Conservation (phyloP, 2,888 invertebrate genomes). For the Amblyjoppa proteus region DNA sequence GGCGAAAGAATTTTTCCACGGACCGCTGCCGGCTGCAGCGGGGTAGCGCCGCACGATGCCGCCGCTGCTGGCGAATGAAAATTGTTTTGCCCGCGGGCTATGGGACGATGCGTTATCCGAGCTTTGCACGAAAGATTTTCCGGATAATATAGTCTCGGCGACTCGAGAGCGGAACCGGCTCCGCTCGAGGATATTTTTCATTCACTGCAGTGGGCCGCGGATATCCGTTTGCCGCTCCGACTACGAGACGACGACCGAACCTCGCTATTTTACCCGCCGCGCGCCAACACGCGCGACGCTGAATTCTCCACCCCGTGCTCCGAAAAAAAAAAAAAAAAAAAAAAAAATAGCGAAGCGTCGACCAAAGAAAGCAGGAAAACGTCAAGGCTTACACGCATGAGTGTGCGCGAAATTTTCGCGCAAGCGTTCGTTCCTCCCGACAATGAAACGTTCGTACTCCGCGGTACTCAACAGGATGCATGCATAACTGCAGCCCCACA, state of each 20-base stretch:
- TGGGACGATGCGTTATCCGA: constrained; percentile 63
- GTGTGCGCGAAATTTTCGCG: not conserved
- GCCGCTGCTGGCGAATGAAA: constrained; percentile 54
- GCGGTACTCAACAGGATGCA: not conserved
- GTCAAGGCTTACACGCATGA: not conserved
- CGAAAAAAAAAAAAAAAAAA: constrained; percentile 3
- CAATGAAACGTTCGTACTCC: constrained; percentile 22
- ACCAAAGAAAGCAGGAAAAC: constrained; percentile 4
- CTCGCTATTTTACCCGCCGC: not conserved
- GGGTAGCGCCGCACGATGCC: not conserved
- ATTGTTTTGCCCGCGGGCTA: constrained; percentile 64
- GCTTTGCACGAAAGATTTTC: constrained; percentile 65
- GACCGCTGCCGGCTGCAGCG: constrained; percentile 5
- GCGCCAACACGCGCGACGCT: constrained; percentile 4
- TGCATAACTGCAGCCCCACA: not conserved
- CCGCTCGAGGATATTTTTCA: constrained; percentile 61
- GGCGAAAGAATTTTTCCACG: constrained; percentile 56
- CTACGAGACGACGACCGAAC: constrained; percentile 30
- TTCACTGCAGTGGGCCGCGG: constrained; percentile 36
- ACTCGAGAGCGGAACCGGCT: constrained; percentile 37
- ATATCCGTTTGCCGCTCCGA: constrained; percentile 44
- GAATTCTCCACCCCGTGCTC: not conserved
- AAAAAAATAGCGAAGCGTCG: not conserved
- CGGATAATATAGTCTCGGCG: constrained; percentile 63
- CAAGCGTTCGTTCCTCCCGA: constrained; percentile 8